These are phyloP conservation scores for Acanthisitta chloris DNA, from an alignment of 2,113 vertebrate species.

Conservation along the genomic window DNA sequence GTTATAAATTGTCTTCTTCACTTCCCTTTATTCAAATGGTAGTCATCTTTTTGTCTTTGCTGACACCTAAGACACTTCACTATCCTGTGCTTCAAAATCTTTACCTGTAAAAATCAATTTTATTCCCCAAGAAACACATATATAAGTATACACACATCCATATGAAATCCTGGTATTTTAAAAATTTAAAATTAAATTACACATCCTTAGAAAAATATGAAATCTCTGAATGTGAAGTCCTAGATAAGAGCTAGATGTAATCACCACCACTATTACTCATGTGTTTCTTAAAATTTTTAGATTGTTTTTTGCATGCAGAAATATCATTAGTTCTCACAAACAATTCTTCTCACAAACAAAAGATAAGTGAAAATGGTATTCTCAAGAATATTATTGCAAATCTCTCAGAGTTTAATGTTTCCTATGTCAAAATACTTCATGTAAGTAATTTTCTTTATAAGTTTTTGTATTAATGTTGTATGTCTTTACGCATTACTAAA, in stretches of 20 bases:
- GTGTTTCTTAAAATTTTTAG: neutral
- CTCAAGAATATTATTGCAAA: neutral
- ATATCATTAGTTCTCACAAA: neutral
- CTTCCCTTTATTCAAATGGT: fast-evolving
- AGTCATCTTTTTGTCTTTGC: neutral
- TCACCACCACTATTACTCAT: neutral
- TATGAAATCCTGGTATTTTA: neutral
- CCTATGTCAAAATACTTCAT: neutral
- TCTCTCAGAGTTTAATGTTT: neutral
- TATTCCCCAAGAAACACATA: neutral
- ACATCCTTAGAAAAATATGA: neutral
- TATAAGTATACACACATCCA: neutral
- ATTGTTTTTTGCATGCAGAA: neutral
- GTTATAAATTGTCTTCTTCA: neutral
- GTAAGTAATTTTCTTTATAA: neutral
- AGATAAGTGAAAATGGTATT: neutral
- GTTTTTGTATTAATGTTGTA: neutral
- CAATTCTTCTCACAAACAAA: neutral
- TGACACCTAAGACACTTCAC: neutral
- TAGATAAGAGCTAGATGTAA: neutral
- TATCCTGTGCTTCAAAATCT: neutral
- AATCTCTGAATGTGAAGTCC: neutral
- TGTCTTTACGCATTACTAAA: neutral
- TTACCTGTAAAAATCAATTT: neutral
- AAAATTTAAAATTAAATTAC: neutral